These are phyloP conservation scores for Epizoanthus ramosus DNA, from an alignment of 92 coral and sea anemone genomes.

Conservation along the genomic window DNA sequence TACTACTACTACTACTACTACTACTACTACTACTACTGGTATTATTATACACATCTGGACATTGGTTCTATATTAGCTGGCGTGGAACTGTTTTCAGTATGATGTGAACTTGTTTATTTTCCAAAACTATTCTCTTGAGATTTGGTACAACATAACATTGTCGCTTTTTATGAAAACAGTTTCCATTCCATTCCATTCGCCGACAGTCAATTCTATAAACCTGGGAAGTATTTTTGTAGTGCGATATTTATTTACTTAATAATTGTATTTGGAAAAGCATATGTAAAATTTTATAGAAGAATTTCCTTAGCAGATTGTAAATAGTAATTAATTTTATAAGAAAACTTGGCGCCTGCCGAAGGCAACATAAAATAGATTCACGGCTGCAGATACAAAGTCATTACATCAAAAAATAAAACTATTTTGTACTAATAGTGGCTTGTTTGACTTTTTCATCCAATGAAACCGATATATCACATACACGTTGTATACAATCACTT, in stretches of 20 bases:
- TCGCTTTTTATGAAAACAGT: not conserved
- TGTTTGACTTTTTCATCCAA: too few species aligned
- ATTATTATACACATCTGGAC: too few species aligned
- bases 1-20: too few species aligned
- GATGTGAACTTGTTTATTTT: too few species aligned
- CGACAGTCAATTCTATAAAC: constrained; percentile 3
- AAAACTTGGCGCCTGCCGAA: constrained; percentile 64
- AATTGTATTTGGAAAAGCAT: constrained; percentile 25
- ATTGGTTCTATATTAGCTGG: too few species aligned
- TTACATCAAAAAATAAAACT: constrained; percentile 27
- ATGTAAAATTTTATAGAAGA: constrained; percentile 59
- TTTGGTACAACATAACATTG: too few species aligned
- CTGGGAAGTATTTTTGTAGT: constrained; percentile 80
- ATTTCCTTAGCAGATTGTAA: constrained; percentile 76
- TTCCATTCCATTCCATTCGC: constrained; percentile 11
- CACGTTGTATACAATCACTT: too few species aligned
- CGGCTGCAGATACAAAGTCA: constrained; percentile 7
- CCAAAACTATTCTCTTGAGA: too few species aligned
- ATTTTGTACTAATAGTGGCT: constrained; percentile 10
- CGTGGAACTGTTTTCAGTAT: too few species aligned
- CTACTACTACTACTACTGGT: too few species aligned
- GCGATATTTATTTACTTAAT: constrained; percentile 64
- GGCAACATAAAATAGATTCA: constrained; percentile 41
- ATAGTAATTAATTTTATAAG: constrained; percentile 76
- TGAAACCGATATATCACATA: too few species aligned